phyloP scores from a whole-genome alignment of 2,113 vertebrate genomes.

The Noturus placidus region DNA sequence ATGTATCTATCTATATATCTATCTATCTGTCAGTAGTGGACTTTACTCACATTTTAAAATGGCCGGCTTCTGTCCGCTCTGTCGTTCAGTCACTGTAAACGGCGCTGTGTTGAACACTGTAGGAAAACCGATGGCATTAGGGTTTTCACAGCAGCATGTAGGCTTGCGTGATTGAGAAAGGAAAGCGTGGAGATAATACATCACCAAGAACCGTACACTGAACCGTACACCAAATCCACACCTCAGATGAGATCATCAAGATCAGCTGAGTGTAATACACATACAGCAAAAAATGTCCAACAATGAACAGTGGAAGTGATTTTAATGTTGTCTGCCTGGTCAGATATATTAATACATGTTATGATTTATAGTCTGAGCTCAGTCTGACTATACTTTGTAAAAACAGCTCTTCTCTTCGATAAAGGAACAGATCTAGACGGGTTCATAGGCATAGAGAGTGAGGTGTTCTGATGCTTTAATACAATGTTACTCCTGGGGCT shows the following conservation, averaged over 20 bases:
- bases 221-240: neutral
- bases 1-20: neutral
- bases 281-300: neutral
- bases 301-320: neutral
- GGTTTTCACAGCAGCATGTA: no score
- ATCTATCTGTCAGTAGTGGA: neutral
- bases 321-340: neutral
- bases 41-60: conserved; percentile 68
- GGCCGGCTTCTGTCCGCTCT: conserved; percentile 48
- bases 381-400: neutral
- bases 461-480: neutral
- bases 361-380: neutral
- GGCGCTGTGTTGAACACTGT: conserved; percentile 67
- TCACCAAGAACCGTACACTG: neutral
- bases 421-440: neutral
- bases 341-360: neutral
- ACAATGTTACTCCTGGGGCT: neutral
- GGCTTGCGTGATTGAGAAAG: neutral
- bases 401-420: neutral
- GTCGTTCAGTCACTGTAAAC: conserved; percentile 62
- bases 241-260: neutral
- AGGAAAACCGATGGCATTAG: conserved; percentile 27
- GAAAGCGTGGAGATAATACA: neutral
- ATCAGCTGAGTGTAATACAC: neutral
- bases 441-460: neutral